Conservation (phyloP, 2,113 vertebrate genomes). For the Uria lomvia region DNA sequence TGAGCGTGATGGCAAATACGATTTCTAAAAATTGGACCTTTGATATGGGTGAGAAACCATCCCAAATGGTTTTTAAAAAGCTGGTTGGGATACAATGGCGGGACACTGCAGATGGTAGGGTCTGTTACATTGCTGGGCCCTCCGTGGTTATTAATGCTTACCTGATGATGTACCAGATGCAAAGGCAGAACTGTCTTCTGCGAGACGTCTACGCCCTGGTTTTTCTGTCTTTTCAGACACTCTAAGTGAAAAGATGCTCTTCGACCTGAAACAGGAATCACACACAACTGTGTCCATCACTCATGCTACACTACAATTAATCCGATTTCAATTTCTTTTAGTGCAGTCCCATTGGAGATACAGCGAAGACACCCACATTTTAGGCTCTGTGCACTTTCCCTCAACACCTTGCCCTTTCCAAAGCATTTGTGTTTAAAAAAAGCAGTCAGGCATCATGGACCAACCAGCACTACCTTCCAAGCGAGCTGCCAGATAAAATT, state of each 20-base stretch:
- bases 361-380: not conserved
- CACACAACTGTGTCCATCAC: not conserved
- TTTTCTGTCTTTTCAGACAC: slow-evolving; percentile 91
- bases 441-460: not conserved
- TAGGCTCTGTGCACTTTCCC: not conserved
- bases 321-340: not conserved
- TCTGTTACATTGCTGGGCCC: not conserved
- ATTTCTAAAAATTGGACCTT: not conserved
- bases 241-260: slow-evolving; percentile 97
- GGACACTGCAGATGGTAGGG: not conserved
- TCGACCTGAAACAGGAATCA: slow-evolving; percentile 76
- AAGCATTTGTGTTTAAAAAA: not conserved
- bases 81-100: not conserved
- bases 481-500: not conserved
- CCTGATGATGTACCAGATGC: slow-evolving; percentile 96
- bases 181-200: slow-evolving; percentile 93
- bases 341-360: not conserved
- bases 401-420: not conserved
- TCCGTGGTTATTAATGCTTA: slow-evolving; percentile 34
- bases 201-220: slow-evolving; percentile 79
- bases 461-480: not conserved
- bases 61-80: not conserved
- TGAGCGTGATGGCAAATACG: not conserved
- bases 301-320: not conserved
- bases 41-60: not conserved